Evolutionary conservation across 2,113 vertebrate genomes (phyloP), one percentile per base, ranked within the genome.

Genomic region (Chaenocephalus aceratus): DNA sequence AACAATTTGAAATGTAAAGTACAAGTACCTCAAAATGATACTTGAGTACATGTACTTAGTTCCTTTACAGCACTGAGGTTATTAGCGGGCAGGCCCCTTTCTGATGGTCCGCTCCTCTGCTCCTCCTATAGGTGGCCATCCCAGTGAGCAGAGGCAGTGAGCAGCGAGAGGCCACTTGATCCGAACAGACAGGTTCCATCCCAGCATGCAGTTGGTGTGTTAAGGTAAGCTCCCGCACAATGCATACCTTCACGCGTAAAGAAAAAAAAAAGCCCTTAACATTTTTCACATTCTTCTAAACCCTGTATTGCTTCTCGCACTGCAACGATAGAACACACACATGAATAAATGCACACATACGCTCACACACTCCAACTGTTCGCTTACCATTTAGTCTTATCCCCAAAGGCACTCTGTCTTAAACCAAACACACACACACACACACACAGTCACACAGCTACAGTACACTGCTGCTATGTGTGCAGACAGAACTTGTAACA

Each of bases 191-290:
- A 90, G 95, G 94, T 96, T 95, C 95, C 95, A 94, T 95, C 96
- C 96, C 97, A 99, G 96, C 95, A 99, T 99, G 98, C 97, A 95
- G 97, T 94, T 96, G 94, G 96, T 94, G 95, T 97, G 96, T 96
- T 97, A 96, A 99, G 98, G 98, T 99, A 97, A 96, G 72, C 71
- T 44, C 41, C 52, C 80, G 57, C 78, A 62, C 69, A 74, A 0
- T 18, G 56, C 48, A 41, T n/a, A 51, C 30, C 16, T 72, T 21
- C 34, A 16, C 64, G 48, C 46, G 36, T 16, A n/a, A 48, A 49
- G 46, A 7, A 41, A 41, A 41, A 41, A 41, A 72, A 79, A 71
- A 21, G n/a, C 49, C 49, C 48, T 60, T 41, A 59, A 52, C 57
- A 46, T 57, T 84, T 77, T 48, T 46, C n/a, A 3, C 64, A 58